A percentile compares a stretch with the other conserved stretches of the same genome.
Conservation (phyloP, 2,113 vertebrate species). For the Ploceus nigricollis region DNA sequence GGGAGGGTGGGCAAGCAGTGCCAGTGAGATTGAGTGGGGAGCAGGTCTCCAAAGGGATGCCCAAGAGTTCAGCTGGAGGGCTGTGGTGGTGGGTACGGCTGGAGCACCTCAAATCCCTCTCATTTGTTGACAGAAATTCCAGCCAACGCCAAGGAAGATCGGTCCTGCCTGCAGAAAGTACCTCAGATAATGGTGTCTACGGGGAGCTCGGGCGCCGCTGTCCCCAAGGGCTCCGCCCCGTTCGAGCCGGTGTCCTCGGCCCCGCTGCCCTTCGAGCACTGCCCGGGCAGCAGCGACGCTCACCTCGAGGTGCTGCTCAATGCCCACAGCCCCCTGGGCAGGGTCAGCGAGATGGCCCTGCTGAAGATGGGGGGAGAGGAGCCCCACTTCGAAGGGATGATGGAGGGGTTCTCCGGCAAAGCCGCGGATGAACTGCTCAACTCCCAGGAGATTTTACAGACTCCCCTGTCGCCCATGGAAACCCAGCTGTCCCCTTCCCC, state of each 20-base stretch:
- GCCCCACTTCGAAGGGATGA: constrained; percentile 78
- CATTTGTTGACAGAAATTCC: constrained; percentile 89
- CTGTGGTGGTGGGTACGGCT: background rate
- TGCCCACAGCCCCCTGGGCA: constrained; percentile 78
- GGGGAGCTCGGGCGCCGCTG: constrained; percentile 69
- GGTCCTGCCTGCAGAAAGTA: constrained; percentile 87
- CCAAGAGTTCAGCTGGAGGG: background rate
- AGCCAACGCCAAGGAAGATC: constrained; percentile 90
- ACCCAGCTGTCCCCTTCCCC: constrained; percentile 81
- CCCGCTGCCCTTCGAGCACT: constrained; percentile 81
- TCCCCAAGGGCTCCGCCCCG: constrained; percentile 77
- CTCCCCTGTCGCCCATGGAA: constrained; percentile 83
- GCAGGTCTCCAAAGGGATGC: fast-evolving
- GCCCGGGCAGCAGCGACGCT: constrained; percentile 68
- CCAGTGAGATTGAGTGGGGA: background rate
- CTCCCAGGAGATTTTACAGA: constrained; percentile 86
- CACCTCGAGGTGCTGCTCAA: constrained; percentile 89
- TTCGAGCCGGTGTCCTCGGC: constrained; percentile 78
- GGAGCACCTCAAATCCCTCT: background rate
- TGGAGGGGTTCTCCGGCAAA: constrained; percentile 79
- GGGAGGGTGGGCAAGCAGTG: background rate
- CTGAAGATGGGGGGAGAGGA: constrained; percentile 85
- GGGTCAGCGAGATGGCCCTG: constrained; percentile 77
- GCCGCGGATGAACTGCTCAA: constrained; percentile 81
- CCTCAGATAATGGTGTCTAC: constrained; percentile 87